Conservation (phyloP, 2,888 invertebrate species). For the Dusona sp. region DNA sequence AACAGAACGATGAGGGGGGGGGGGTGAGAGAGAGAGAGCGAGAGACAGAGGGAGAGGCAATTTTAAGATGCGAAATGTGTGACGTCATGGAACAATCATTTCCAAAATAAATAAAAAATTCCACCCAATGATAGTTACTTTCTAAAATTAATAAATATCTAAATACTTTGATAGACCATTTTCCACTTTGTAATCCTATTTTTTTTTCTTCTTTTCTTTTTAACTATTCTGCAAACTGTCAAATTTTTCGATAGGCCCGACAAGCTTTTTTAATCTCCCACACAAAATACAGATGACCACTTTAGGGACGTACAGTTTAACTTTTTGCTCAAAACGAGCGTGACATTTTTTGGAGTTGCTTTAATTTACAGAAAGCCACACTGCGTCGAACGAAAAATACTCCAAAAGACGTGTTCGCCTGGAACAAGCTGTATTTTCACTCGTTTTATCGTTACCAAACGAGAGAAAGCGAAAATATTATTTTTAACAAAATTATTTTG, state of each 20-base stretch:
- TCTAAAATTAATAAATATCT: not conserved
- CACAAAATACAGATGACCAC: not conserved
- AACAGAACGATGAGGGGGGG: too few species aligned
- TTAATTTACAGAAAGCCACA: not conserved
- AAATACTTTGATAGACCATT: not conserved
- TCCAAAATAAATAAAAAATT: not conserved
- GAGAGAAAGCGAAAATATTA: not conserved
- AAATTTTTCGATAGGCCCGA: not conserved
- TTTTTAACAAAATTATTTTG: not conserved
- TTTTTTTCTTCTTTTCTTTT: not conserved
- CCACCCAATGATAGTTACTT: not conserved
- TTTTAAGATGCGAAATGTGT: not conserved
- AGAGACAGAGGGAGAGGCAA: not conserved
- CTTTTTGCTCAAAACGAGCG: not conserved
- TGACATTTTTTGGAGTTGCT: not conserved
- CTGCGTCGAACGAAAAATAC: not conserved
- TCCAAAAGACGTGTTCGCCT: not conserved
- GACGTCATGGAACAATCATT: not conserved
- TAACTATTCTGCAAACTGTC: not conserved
- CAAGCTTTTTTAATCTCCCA: not conserved
- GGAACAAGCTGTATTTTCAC: not conserved
- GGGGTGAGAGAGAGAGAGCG: constrained; percentile 12
- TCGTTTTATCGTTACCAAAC: not conserved
- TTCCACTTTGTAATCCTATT: not conserved
- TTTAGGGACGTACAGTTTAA: not conserved